Percentiles rank a stretch among this genome's conserved stretches.
phyloP scores from a whole-genome alignment of 2,113 vertebrate genomes.

The Limanda limanda region DNA sequence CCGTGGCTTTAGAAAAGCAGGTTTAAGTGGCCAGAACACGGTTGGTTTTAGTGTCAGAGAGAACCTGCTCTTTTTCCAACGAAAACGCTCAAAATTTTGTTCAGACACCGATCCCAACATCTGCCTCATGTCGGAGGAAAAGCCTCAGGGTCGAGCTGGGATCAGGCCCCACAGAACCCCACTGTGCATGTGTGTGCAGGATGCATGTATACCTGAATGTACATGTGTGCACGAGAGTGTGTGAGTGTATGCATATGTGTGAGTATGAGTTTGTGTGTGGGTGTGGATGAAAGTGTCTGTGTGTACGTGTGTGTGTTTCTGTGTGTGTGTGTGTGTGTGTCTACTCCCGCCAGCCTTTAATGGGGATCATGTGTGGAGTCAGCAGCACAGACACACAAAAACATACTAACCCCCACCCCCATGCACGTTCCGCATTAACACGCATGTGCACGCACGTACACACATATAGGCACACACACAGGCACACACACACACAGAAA shows the following conservation, averaged over 20 bases:
- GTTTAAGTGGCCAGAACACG: slow-evolving; percentile 41
- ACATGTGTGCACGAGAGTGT: slow-evolving; percentile 15
- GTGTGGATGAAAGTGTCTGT: slow-evolving; percentile 9
- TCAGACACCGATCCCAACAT: slow-evolving; percentile 31
- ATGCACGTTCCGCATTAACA: slow-evolving; percentile 63
- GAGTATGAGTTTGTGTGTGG: slow-evolving; percentile 25
- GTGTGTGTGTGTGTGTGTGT: slow-evolving; percentile 50
- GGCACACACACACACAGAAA: slow-evolving; percentile 32
- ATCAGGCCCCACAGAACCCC: slow-evolving; percentile 67
- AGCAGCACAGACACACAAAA: slow-evolving; percentile 80
- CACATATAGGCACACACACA: slow-evolving; percentile 29
- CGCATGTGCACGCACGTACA: slow-evolving; percentile 20
- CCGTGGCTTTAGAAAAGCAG: slow-evolving; percentile 27
- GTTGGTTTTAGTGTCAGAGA: slow-evolving; percentile 35
- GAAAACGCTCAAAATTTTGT: slow-evolving; percentile 34
- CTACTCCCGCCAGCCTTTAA: slow-evolving; percentile 79
- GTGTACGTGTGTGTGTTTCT: slow-evolving; percentile 50
- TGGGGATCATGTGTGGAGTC: slow-evolving; percentile 85
- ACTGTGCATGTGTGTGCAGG: slow-evolving; percentile 27
- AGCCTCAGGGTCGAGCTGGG: slow-evolving; percentile 57
- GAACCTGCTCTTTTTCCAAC: slow-evolving; percentile 1
- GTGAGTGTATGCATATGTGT: slow-evolving; percentile 40
- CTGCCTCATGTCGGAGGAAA: slow-evolving; percentile 39
- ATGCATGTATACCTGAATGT: slow-evolving; percentile 12
- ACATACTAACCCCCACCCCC: slow-evolving; percentile 75